Base-by-base conservation (phyloP, 2,113 vertebrate species). In the Micronycteris hirsuta region DNA sequence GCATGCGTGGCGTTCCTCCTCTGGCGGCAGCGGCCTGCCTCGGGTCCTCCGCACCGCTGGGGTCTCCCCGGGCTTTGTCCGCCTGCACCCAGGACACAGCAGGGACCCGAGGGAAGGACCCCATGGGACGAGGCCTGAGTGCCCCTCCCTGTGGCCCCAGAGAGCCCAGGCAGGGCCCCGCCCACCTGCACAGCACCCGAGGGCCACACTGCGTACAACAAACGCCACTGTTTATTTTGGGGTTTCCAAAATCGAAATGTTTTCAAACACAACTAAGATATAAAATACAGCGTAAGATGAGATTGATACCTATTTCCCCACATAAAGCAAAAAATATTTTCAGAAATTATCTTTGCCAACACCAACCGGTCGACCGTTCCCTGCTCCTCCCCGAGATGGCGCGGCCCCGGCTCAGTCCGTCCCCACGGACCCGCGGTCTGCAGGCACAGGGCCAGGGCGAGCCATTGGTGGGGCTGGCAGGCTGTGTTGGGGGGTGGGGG, bases 231-330 rank as follows among this genome's bases (percentile, higher is more conserved):
- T 98, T 98, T 98, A 98, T 98, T 98, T 98, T 97, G 97, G 90
- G 36, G 98, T 98, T 98, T 98, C 97, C 97, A 98, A 98, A 98
- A 98, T 98, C 98, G 98, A 97, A 98, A 98, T 91, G 97, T 98
- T 98, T 98, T 97, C 98, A 98, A 98, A 98, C 97, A 98, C 98
- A 98, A 98, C 98, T 98, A 98, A 98, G 98, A 97, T 98, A 98
- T 98, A 98, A 98, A 98, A 98, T 98, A 98, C 98, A 98, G 98
- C 98, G 97, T 98, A 98, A 98, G 98, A 98, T 98, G 98, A 98
- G 98, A 96, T 98, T 98, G 98, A 97, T 97, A 98, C 90, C 96
- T 97, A 45, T 97, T 98, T 97, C 12, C 38, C 95, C 98, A 98
- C 97, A 97, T 97, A 98, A 98, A 98, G 98, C 98, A 97, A 98